Percentiles rank a stretch among this genome's conserved stretches.
Evolutionary conservation across 2,797 vertebrate species (phyloP).

Genomic region (Etheostoma perlongum): DNA sequence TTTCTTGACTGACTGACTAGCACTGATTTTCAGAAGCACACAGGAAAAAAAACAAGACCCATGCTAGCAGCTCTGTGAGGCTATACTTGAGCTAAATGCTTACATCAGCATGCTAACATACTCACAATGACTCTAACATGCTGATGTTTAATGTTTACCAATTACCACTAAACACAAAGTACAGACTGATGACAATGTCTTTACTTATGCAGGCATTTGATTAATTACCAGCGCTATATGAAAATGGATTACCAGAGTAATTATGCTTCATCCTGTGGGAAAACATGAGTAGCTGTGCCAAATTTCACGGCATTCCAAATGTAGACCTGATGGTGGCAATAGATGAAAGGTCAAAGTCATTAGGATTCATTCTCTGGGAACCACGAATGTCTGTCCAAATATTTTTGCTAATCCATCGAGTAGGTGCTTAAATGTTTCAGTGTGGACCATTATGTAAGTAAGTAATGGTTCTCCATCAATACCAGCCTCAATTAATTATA

Average conservation of each 20-base stretch:
- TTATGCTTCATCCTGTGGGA: neutral
- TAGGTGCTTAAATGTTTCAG: neutral
- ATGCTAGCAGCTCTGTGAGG: neutral
- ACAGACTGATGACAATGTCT: neutral
- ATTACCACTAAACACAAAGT: neutral
- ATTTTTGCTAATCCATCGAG: neutral
- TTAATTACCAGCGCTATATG: neutral
- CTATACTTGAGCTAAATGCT: neutral
- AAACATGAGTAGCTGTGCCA: neutral
- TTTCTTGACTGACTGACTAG: constrained; percentile 21
- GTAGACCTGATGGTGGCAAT: neutral
- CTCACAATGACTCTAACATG: neutral
- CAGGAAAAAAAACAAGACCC: neutral
- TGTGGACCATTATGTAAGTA: neutral
- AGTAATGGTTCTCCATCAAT: neutral
- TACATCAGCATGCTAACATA: constrained; percentile 6
- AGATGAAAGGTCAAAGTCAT: neutral
- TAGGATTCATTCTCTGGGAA: constrained; percentile 20
- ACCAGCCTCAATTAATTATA: constrained; percentile 10
- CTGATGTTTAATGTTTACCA: neutral
- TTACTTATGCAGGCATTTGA: neutral
- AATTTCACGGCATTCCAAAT: neutral
- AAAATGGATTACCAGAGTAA: neutral
- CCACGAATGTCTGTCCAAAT: neutral
- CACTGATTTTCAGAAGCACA: neutral